Percentiles rank a stretch among this genome's conserved stretches.
phyloP scores from a whole-genome alignment of 2,797 vertebrate species.

The Sphaeramia orbicularis region DNA sequence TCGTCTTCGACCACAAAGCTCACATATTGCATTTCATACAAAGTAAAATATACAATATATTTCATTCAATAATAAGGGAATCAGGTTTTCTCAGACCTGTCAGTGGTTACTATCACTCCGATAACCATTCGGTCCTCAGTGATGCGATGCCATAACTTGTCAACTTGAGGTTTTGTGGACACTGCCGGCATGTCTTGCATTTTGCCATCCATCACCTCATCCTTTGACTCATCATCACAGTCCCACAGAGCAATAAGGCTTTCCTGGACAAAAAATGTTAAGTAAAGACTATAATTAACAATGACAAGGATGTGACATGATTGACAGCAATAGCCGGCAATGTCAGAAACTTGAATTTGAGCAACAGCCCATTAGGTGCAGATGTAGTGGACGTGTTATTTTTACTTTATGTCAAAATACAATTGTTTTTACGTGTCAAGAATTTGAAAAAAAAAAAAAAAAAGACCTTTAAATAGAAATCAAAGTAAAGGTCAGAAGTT shows the following conservation, averaged over 20 bases:
- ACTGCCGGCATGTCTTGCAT: slow-evolving; percentile 55
- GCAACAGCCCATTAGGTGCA: slow-evolving; percentile 23
- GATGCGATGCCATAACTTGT: slow-evolving; percentile 91
- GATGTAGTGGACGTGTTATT: slow-evolving; percentile 2
- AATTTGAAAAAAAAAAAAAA: neutral
- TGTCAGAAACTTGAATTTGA: slow-evolving; percentile 48
- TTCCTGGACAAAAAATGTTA: slow-evolving; percentile 82
- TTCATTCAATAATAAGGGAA: slow-evolving; percentile 20
- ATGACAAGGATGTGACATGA: slow-evolving; percentile 59
- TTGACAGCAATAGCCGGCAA: slow-evolving; percentile 51
- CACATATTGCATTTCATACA: neutral
- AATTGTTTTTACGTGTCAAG: neutral
- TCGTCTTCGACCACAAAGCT: neutral
- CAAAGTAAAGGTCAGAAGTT: neutral
- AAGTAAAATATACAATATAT: neutral
- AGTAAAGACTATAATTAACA: slow-evolving; percentile 56
- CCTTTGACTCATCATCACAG: slow-evolving; percentile 81
- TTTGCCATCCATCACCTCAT: slow-evolving; percentile 55
- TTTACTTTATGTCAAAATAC: slow-evolving; percentile 10
- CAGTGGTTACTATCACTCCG: slow-evolving; percentile 85
- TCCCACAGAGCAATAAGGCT: slow-evolving; percentile 92
- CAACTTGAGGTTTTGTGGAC: slow-evolving; percentile 77
- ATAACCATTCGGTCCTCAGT: slow-evolving; percentile 88
- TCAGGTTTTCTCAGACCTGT: slow-evolving; percentile 84
- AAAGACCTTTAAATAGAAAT: neutral